Evolutionary conservation across 2,888 invertebrate species (phyloP).

Genomic region (Cantharis lateralis): DNA sequence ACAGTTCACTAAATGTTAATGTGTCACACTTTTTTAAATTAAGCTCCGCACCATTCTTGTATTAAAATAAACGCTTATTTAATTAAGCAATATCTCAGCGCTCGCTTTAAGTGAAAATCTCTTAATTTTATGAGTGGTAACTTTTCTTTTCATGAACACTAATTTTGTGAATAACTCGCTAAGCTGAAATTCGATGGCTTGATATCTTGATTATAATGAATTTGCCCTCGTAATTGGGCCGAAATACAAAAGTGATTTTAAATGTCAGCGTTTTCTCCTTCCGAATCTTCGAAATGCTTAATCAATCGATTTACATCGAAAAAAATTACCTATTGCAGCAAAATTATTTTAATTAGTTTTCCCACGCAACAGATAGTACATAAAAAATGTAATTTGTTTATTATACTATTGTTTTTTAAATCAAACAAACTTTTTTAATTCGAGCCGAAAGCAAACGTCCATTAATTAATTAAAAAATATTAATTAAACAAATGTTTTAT

Average conservation of each 20-base stretch:
- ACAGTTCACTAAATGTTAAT: constrained; percentile 12
- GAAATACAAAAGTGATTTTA: constrained; percentile 29
- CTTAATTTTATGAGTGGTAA: not conserved
- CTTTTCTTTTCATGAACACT: constrained; percentile 8
- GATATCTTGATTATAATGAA: constrained; percentile 31
- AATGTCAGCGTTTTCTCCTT: constrained; percentile 25
- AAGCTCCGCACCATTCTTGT: not conserved
- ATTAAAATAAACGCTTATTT: not conserved
- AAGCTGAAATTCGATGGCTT: constrained; percentile 28
- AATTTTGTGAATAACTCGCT: constrained; percentile 23
- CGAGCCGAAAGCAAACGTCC: not conserved
- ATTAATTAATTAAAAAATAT: not conserved
- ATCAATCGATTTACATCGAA: not conserved
- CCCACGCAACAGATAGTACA: too few species aligned
- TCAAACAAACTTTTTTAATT: not conserved
- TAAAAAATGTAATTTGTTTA: not conserved
- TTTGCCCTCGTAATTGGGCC: constrained; percentile 31
- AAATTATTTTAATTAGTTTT: not conserved
- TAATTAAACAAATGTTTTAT: not conserved
- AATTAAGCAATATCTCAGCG: not conserved
- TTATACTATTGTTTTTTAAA: not conserved
- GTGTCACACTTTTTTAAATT: not conserved
- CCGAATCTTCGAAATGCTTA: not conserved
- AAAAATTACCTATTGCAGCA: not conserved
- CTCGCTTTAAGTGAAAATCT: not conserved